These are phyloP conservation scores for Upupa epops DNA, from an alignment of 2,113 vertebrate species.

Conservation along the genomic window DNA sequence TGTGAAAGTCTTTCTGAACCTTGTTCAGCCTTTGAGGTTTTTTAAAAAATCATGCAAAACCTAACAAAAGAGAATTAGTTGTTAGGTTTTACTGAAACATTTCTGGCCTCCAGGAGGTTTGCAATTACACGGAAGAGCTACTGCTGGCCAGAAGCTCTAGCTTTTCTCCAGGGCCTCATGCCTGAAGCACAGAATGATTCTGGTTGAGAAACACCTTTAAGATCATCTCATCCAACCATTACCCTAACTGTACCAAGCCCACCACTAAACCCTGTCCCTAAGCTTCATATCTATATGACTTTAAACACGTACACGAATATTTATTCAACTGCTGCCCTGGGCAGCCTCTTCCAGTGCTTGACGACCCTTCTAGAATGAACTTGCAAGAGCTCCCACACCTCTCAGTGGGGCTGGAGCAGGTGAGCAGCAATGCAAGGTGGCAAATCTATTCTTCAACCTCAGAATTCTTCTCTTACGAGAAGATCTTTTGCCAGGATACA, in stretches of 20 bases:
- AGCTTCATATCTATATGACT: too few species aligned
- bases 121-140: not conserved
- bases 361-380: not conserved
- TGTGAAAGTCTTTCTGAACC: not conserved
- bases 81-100: not conserved
- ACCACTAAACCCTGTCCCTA: too few species aligned
- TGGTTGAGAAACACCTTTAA: too few species aligned
- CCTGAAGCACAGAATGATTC: not conserved
- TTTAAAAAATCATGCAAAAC: not conserved
- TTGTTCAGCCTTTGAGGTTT: not conserved
- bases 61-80: not conserved
- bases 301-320: too few species aligned
- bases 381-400: fast-evolving
- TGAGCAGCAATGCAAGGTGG: not conserved
- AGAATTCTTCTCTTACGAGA: not conserved
- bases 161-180: not conserved
- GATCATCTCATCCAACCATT: too few species aligned
- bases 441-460: not conserved
- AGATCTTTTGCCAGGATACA: not conserved
- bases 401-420: not conserved
- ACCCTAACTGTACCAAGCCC: too few species aligned
- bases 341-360: too few species aligned
- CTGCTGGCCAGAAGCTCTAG: not conserved
- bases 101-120: not conserved
- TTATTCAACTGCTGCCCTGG: too few species aligned